A percentile compares a stretch with the other conserved stretches of the same genome.
Evolutionary conservation across 2,113 vertebrate genomes (phyloP).

Genomic region (Actinemys pallida): DNA sequence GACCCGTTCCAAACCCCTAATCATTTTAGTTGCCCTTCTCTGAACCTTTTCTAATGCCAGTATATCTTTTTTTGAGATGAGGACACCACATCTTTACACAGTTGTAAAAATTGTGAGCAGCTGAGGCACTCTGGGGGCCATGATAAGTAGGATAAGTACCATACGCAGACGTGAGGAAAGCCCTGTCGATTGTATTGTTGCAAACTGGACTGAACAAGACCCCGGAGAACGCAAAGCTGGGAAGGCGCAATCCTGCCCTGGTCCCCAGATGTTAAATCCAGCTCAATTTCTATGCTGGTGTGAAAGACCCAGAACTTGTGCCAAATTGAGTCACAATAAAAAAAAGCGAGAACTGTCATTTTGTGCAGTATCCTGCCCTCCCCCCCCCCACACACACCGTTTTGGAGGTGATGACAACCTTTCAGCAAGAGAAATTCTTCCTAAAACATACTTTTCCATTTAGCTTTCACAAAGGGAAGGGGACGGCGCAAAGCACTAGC

Average conservation of each 20-base stretch:
- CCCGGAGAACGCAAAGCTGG: rapidly evolving
- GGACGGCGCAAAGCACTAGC: background rate
- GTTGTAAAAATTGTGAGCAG: background rate
- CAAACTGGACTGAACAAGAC: background rate
- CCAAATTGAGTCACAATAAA: background rate
- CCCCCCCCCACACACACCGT: background rate
- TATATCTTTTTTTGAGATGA: no score
- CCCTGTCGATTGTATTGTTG: background rate
- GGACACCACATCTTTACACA: no score
- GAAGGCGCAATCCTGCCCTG: background rate
- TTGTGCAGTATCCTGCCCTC: background rate
- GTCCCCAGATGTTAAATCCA: background rate
- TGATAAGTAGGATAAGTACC: background rate
- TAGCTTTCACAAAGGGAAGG: background rate
- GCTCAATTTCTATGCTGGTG: background rate
- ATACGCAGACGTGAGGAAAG: rapidly evolving
- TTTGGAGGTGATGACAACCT: background rate
- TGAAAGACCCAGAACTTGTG: rapidly evolving
- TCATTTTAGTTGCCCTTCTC: no score
- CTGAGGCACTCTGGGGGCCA: no score
- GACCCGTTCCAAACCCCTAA: no score
- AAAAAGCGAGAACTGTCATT: background rate
- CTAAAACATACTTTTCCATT: background rate
- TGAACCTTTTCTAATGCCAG: no score
- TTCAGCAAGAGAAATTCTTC: background rate